These are phyloP conservation scores for Nasonia vitripennis DNA, from an alignment of 1,140 invertebrate genomes.

Conservation along the genomic window DNA sequence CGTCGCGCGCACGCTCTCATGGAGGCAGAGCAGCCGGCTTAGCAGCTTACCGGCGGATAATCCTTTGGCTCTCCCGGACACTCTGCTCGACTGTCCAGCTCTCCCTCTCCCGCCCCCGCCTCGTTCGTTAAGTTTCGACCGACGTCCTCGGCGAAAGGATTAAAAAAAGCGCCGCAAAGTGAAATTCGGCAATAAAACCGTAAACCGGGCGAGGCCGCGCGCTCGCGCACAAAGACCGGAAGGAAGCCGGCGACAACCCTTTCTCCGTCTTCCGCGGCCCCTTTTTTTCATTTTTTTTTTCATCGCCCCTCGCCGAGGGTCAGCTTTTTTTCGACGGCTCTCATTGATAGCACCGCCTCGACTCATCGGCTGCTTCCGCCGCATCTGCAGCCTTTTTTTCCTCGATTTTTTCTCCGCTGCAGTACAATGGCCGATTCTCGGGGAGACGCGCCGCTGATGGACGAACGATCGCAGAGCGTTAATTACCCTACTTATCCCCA, in stretches of 20 bases:
- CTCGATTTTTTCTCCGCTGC: neutral
- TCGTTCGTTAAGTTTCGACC: slow-evolving; percentile 32
- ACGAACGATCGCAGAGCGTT: neutral
- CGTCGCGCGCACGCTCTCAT: neutral
- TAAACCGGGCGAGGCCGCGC: neutral
- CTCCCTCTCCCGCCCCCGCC: neutral
- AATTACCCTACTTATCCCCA: slow-evolving; percentile 7
- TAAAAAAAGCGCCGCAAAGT: slow-evolving; percentile 50
- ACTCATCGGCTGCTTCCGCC: neutral
- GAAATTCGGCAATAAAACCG: slow-evolving; percentile 60
- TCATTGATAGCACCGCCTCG: neutral
- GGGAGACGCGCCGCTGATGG: neutral
- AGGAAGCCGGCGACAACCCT: slow-evolving; percentile 48
- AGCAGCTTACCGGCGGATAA: slow-evolving; percentile 51
- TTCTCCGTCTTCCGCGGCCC: slow-evolving; percentile 6
- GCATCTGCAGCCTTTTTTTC: slow-evolving; percentile 6
- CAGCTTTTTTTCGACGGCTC: neutral
- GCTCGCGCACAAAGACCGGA: neutral
- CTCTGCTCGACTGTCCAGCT: neutral
- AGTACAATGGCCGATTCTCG: neutral
- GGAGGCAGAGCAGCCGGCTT: slow-evolving; percentile 12
- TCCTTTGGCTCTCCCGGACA: slow-evolving; percentile 52
- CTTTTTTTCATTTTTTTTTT: slow-evolving; percentile 41
- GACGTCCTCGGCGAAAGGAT: slow-evolving; percentile 41
- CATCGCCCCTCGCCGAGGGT: neutral